These are phyloP conservation scores for Beris chalybata DNA, from an alignment of 2,888 invertebrate species.

Conservation along the genomic window DNA sequence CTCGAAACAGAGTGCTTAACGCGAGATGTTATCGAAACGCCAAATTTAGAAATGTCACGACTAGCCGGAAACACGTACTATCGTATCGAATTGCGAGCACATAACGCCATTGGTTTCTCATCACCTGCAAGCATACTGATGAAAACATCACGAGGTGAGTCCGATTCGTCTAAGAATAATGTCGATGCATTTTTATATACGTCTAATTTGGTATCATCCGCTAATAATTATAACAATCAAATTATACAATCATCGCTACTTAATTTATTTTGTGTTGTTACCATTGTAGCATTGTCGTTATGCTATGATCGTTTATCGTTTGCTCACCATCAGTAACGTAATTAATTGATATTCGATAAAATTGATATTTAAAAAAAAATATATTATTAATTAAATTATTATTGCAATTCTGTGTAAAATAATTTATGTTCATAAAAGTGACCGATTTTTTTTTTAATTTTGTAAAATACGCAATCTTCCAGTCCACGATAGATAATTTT, in stretches of 20 bases:
- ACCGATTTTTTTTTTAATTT: too few relatives aligned
- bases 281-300: conserved; percentile 34
- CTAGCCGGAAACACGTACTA: conserved; percentile 81
- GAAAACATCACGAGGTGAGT: conserved; percentile 88
- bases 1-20: conserved; percentile 61
- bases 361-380: too few relatives aligned
- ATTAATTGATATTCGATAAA: conserved; percentile 2
- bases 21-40: conserved; percentile 65
- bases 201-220: conserved; percentile 55
- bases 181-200: conserved; percentile 56
- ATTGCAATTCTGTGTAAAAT: too few relatives aligned
- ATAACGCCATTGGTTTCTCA: conserved; percentile 83
- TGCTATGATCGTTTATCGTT: conserved; percentile 33
- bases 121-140: conserved; percentile 75
- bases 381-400: too few relatives aligned
- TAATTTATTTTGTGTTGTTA: conserved; percentile 49
- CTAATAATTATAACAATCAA: conserved; percentile 37
- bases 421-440: too few relatives aligned
- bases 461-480: too few relatives aligned
- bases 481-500: too few relatives aligned
- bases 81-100: conserved; percentile 80
- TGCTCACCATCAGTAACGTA: conserved; percentile 19
- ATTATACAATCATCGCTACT: conserved; percentile 44
- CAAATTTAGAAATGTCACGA: conserved; percentile 68
- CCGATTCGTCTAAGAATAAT: conserved; percentile 55